Base-by-base conservation (phyloP, 1,140 invertebrate genomes). In the Thalassaphorura encarpata region DNA sequence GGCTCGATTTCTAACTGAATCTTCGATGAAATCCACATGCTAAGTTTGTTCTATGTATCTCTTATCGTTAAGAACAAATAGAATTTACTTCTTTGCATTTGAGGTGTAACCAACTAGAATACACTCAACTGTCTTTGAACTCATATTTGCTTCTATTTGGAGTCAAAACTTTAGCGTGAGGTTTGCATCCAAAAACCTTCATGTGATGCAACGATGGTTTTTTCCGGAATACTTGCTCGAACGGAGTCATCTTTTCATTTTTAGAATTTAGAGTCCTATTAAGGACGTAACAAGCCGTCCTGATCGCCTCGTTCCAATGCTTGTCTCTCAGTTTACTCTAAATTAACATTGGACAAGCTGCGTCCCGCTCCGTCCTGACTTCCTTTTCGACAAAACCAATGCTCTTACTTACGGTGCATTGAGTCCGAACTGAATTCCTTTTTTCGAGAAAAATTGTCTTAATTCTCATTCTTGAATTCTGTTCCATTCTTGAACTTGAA, bases 351-450 rank as follows among this genome's bases (percentile, higher is more conserved):
- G 46, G 40, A 15, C 18, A 27, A 18, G 47, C 54, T 13, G 43
- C n/a, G 4, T 56, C 26, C 24, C 33, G 43, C 21, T 40, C 23
- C 13, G 29, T 56, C 21, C 39, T 16, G 5, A 50, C 47, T 16
- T 40, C 18, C 4, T 67, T 45, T 43, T 75, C 70, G 31, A 40
- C 18, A 13, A 36, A 15, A 21, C 41, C 33, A 23, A 41, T 40
- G 8, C 39, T 13, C 8, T 52, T 24, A 40, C 3, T n/a, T 6
- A 19, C 31, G 15, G 39, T 52, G 5, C 11, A 19, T 13, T 41
- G 13, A 11, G 41, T n/a, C n/a, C n/a, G n/a, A n/a, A n/a, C n/a
- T n/a, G n/a, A n/a, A n/a, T n/a, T n/a, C n/a, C n/a, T n/a, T n/a
- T n/a, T n/a, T n/a, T n/a, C n/a, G n/a, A n/a, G n/a, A n/a, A n/a